Evolutionary conservation across 2,797 vertebrate genomes (phyloP).

Genomic region (Sternarchorhynchus goeldii): DNA sequence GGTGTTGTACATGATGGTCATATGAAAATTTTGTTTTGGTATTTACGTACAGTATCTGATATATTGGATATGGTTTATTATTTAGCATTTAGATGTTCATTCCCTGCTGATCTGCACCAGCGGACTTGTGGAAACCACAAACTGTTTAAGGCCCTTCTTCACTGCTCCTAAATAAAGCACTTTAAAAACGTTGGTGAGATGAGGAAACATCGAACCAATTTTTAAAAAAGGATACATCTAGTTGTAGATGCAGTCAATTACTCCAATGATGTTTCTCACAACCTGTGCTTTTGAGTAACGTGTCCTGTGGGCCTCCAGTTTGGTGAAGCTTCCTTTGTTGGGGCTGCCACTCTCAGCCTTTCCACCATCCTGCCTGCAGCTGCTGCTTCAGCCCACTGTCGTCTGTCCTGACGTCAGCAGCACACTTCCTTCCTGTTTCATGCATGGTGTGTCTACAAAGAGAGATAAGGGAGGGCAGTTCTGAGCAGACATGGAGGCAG

Average conservation of each 20-base stretch:
- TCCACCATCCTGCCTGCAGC: constrained; percentile 36
- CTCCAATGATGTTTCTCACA: background rate
- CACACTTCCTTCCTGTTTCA: constrained; percentile 56
- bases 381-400: constrained; percentile 43
- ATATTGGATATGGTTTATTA: background rate
- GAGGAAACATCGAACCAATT: background rate
- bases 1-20: no score
- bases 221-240: no score
- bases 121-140: background rate
- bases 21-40: no score
- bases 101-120: background rate
- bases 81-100: background rate
- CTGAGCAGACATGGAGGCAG: constrained; percentile 39
- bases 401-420: constrained; percentile 41
- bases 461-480: constrained; percentile 44
- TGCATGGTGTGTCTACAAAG: constrained; percentile 47
- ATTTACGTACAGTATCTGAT: no score
- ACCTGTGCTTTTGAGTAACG: no score
- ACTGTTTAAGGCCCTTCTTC: background rate
- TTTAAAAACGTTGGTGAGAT: no score
- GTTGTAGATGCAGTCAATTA: background rate
- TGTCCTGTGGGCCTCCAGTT: background rate
- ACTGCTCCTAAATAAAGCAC: background rate
- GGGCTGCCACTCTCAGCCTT: background rate
- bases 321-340: constrained; percentile 8